Evolutionary conservation across 2,888 invertebrate species (phyloP), one percentile per base, ranked within the genome.

Genomic region (Plebejus argus): DNA sequence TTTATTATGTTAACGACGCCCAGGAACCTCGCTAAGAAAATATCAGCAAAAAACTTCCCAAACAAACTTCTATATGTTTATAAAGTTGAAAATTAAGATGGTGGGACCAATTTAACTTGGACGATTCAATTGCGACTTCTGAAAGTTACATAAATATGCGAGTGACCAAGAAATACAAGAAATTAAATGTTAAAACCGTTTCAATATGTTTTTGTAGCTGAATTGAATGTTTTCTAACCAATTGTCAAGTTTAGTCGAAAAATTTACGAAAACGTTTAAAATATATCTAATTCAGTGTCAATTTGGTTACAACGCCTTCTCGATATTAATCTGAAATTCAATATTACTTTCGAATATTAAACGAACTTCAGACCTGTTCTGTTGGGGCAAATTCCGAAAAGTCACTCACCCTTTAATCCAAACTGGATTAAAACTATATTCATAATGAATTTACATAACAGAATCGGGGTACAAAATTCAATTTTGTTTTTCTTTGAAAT

Each of bases 401-500:
- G 28, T 28, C 28, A 2, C 28, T 28, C 10, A 10, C 39, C 8
- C 2, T 45, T 45, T 45, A 45, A 12, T 45, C 10, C 12, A 45
- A 45, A 45, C 45, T 12, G 39, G 3, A 39, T 39, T 39, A 3
- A 39, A 39, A 10, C 39, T 39, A 10, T 39, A 39, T 10, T 39
- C 12, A 15, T 49, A 3, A 1, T 18, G 5, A 49, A 20, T 2
- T 58, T 12, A 61, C 20, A 3, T 10, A 61, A 20, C 8, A 7
- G 1, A 58, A 58, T 20, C 20, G 8, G 20, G 20, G 58, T 58
- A 20, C 1, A 23, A 49, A 78, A 79, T 76, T 78, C 39, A 66
- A 79, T 79, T 74, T 74, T 33, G 70, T 78, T 76, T 78, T 53
- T 76, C 70, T 79, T 76, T 76, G 70, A 77, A 74, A 74, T 78